Conservation (phyloP, 2,113 vertebrate genomes). For the Montifringilla adamsi region DNA sequence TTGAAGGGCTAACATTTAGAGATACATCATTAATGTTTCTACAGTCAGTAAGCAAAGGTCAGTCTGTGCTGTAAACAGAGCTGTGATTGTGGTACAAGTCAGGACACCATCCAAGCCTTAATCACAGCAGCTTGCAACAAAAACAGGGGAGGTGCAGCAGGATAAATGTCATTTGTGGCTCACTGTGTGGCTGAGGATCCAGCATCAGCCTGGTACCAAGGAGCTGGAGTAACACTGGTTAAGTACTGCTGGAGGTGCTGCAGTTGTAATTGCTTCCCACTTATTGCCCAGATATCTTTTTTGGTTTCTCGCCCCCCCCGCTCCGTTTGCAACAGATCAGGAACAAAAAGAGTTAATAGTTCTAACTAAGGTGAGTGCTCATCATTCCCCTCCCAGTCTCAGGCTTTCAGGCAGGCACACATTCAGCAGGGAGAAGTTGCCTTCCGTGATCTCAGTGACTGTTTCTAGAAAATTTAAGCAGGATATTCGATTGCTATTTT, state of each 20-base stretch:
- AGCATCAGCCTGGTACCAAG: not conserved
- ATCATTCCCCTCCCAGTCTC: not conserved
- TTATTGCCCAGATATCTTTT: not conserved
- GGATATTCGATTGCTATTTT: not conserved
- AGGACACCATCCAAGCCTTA: not conserved
- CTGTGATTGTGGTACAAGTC: not conserved
- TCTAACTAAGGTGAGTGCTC: not conserved
- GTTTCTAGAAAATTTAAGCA: constrained; percentile 13
- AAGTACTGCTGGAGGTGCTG: not conserved
- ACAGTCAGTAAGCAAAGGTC: constrained; percentile 6
- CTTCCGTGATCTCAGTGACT: not conserved
- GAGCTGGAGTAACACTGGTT: not conserved
- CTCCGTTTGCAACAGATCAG: not conserved
- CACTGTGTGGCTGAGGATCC: not conserved
- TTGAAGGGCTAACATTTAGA: not conserved
- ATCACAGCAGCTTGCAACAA: not conserved
- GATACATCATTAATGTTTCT: not conserved
- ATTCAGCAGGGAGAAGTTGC: not conserved
- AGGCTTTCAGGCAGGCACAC: not conserved
- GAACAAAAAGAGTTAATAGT: not conserved
- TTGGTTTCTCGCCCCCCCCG: rapidly evolving
- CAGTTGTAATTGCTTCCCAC: not conserved
- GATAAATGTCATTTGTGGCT: not conserved
- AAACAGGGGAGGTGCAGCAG: not conserved
- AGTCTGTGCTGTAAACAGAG: constrained; percentile 5